Evolutionary conservation across 35 echinoderm and acorn worm genomes (phyloP).

Genomic region (Acanthaster planci): DNA sequence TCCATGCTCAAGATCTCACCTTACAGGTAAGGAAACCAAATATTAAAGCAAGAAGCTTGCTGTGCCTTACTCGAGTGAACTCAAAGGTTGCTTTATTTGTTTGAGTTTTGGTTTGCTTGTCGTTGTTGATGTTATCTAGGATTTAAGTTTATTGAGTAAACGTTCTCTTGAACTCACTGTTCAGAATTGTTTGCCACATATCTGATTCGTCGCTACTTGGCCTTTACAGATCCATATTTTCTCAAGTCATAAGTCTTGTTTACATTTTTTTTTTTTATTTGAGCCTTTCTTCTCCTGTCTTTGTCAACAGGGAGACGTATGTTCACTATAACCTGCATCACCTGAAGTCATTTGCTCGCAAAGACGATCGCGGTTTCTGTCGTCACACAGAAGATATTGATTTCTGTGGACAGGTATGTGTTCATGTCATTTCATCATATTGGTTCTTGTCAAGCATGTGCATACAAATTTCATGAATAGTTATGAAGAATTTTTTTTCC

Average conservation of each 20-base stretch:
- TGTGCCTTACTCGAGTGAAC: neutral
- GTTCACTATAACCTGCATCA: slow-evolving; percentile 89
- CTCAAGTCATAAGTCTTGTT: too few species aligned
- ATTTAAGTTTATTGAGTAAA: too few species aligned
- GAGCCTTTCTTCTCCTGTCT: neutral
- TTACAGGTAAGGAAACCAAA: slow-evolving; percentile 62
- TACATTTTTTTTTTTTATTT: too few species aligned
- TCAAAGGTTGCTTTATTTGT: neutral
- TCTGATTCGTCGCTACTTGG: too few species aligned
- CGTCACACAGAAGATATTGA: slow-evolving; percentile 97
- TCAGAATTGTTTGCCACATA: too few species aligned
- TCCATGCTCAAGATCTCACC: slow-evolving; percentile 96
- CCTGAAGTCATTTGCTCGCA: slow-evolving; percentile 83
- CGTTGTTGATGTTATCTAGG: too few species aligned
- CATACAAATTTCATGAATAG: neutral
- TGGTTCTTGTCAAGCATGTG: neutral
- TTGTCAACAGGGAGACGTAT: slow-evolving; percentile 65
- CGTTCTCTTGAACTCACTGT: too few species aligned
- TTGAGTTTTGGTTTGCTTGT: too few species aligned
- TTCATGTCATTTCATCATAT: neutral
- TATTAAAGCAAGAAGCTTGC: neutral
- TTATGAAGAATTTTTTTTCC: neutral
- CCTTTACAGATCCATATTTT: too few species aligned
- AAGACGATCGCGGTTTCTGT: slow-evolving; percentile 92
- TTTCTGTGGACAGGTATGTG: slow-evolving; percentile 93